Percentiles rank a stretch among this genome's conserved stretches.
Evolutionary conservation across 1,140 invertebrate genomes (phyloP).

Genomic region (Saccostrea echinata): DNA sequence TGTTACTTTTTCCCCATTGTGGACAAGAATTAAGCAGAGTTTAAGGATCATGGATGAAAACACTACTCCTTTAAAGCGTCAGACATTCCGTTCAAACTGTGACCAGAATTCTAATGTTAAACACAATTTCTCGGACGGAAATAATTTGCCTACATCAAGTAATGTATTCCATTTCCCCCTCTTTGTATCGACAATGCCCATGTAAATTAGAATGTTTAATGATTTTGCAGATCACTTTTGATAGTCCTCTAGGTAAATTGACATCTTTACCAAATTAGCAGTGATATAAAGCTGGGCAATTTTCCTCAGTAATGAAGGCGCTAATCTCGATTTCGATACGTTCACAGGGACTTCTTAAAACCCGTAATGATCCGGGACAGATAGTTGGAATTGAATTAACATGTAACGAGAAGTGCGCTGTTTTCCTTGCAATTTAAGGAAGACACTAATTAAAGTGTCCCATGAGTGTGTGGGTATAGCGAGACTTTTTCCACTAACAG

Average conservation of each 20-base stretch:
- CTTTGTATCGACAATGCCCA: constrained; percentile 20
- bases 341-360: neutral
- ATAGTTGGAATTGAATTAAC: constrained; percentile 29
- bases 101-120: too few relatives aligned
- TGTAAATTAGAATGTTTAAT: constrained; percentile 27
- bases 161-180: neutral
- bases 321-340: neutral
- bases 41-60: too few relatives aligned
- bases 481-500: too few relatives aligned
- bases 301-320: constrained; percentile 20
- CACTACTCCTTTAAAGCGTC: too few relatives aligned
- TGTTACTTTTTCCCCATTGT: too few relatives aligned
- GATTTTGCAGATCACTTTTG: constrained; percentile 30
- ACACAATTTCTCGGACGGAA: neutral
- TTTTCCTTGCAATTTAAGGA: neutral
- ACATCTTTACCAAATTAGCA: constrained; percentile 37
- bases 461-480: neutral
- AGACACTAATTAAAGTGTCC: neutral
- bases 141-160: neutral
- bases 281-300: constrained; percentile 23
- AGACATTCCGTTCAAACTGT: too few relatives aligned
- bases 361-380: neutral
- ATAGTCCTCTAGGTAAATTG: constrained; percentile 28
- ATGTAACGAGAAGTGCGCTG: neutral
- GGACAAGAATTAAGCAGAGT: too few relatives aligned